These are phyloP conservation scores for Emesis castigata DNA, from an alignment of 2,888 invertebrate species.

Conservation along the genomic window DNA sequence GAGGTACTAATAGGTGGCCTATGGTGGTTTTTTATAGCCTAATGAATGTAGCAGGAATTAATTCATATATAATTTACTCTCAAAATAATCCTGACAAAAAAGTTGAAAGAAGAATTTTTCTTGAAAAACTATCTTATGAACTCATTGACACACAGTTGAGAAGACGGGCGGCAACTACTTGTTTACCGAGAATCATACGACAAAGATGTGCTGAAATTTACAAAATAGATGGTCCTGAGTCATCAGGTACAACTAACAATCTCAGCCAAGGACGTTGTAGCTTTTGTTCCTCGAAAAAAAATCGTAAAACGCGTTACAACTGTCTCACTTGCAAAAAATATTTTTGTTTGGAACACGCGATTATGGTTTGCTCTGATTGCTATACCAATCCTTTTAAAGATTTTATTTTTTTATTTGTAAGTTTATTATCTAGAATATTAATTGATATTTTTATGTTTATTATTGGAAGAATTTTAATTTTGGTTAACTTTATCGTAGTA, in stretches of 20 bases:
- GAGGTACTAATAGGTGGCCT: no score
- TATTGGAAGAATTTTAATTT: no score
- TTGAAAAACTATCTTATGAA: slow-evolving; percentile 27
- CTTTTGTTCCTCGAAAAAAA: slow-evolving; percentile 35
- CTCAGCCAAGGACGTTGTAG: slow-evolving; percentile 21
- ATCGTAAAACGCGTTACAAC: slow-evolving; percentile 34
- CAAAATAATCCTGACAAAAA: slow-evolving; percentile 36
- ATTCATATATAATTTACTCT: not conserved
- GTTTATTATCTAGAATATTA: no score
- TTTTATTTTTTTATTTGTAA: no score
- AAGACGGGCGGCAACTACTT: slow-evolving; percentile 31
- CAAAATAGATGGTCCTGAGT: slow-evolving; percentile 27
- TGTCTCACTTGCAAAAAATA: slow-evolving; percentile 30
- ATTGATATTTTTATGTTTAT: no score
- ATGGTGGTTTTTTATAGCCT: no score
- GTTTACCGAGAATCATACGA: slow-evolving; percentile 29
- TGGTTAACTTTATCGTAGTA: no score
- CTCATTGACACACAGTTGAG: slow-evolving; percentile 31
- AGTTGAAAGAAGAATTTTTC: slow-evolving; percentile 21
- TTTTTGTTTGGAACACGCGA: slow-evolving; percentile 28
- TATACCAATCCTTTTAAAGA: no score
- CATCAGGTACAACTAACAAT: slow-evolving; percentile 7
- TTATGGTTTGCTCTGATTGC: slow-evolving; percentile 27
- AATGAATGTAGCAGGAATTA: no score
- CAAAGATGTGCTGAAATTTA: slow-evolving; percentile 18